These are phyloP conservation scores for cat (Felis catus) DNA, from an alignment of 2,113 vertebrate species.

Conservation along the genomic window F.catus_Fca126_mat1.0 CM031417.1:46541001-46541500, in stretches of 20 bases:
- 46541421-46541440: conserved; percentile 17
- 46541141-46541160: background rate
- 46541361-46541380: background rate
- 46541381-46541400: conserved; percentile 28
- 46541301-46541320: background rate
- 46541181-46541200: background rate
- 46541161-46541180: background rate
- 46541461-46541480: background rate
- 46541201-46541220: background rate
- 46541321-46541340: background rate
- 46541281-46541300: background rate
- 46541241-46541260: background rate
- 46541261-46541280: conserved; percentile 14
- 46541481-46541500: background rate
- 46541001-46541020: background rate
- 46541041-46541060: background rate
- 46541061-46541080: background rate
- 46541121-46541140: background rate
- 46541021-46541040: conserved; percentile 11
- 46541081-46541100: background rate
- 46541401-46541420: conserved; percentile 45
- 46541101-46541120: background rate
- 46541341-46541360: background rate
- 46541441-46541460: background rate
- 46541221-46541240: background rate